These are phyloP conservation scores for Ctena decussata DNA, from an alignment of 2,888 invertebrate species.

Conservation along the genomic window DNA sequence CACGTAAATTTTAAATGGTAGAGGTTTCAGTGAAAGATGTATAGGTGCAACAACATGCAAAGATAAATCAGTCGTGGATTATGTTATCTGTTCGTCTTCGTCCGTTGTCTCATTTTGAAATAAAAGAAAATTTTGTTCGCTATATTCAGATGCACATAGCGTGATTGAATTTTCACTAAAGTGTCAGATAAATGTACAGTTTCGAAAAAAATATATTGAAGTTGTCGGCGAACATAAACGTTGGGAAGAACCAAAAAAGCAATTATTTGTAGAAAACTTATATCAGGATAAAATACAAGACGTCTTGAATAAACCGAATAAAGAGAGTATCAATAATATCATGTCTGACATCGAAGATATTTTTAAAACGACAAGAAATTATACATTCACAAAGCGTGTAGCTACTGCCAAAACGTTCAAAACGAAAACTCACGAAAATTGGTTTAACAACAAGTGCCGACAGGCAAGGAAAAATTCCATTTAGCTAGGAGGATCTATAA, in stretches of 20 bases:
- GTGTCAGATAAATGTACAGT: not conserved
- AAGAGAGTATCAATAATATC: not conserved
- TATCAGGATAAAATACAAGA: not conserved
- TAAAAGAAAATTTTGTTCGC: not conserved
- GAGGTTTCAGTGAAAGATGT: not conserved
- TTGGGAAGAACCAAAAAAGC: not conserved
- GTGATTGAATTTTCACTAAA: not conserved
- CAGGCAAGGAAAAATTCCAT: too few species aligned
- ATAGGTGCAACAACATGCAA: slow-evolving; percentile 1
- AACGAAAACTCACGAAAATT: not conserved
- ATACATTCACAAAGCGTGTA: too few species aligned
- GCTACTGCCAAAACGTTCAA: not conserved
- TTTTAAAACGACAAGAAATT: too few species aligned
- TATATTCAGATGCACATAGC: not conserved
- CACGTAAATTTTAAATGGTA: not conserved
- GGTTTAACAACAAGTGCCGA: not conserved
- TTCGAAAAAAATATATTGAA: not conserved
- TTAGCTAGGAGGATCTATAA: too few species aligned
- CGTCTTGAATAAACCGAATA: not conserved
- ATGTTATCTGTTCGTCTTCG: not conserved
- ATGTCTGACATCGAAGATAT: not conserved
- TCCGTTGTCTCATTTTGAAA: not conserved
- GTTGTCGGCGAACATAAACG: not conserved
- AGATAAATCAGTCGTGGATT: slow-evolving; percentile 6
- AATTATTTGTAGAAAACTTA: not conserved